Percentiles rank a stretch among this genome's conserved stretches.
These are phyloP conservation scores for Arrhamphus sclerolepis DNA, from an alignment of 2,797 vertebrate genomes.

Conservation along the genomic window DNA sequence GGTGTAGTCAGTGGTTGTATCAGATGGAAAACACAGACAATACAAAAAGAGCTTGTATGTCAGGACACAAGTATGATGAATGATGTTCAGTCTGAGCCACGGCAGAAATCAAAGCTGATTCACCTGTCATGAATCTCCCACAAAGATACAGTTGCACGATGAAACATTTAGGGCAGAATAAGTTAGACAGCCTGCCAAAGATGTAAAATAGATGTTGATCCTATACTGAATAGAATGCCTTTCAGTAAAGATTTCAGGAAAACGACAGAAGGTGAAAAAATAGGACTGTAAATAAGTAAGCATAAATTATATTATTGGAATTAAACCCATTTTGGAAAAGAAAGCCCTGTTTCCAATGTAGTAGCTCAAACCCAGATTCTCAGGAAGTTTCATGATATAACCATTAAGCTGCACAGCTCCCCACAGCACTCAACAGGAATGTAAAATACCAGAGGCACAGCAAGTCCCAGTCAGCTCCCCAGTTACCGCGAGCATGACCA, in stretches of 20 bases:
- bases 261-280: background rate
- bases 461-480: slow-evolving; percentile 37
- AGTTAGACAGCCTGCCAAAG: background rate
- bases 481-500: slow-evolving; percentile 41
- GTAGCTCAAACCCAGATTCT: slow-evolving; percentile 3
- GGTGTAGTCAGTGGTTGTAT: no score
- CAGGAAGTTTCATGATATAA: slow-evolving; percentile 32
- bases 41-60: background rate
- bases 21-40: no score
- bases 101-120: background rate
- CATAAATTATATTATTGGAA: background rate
- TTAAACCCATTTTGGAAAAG: slow-evolving; percentile 1
- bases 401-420: slow-evolving; percentile 15
- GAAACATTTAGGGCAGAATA: background rate
- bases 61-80: slow-evolving; percentile 5
- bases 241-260: background rate
- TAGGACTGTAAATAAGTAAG: background rate
- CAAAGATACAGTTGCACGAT: slow-evolving; percentile 13
- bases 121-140: background rate
- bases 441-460: slow-evolving; percentile 38
- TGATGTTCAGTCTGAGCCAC: background rate
- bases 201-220: background rate
- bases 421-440: slow-evolving; percentile 20
- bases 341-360: background rate
- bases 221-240: background rate